Evolutionary conservation across 2,888 invertebrate genomes (phyloP).

Genomic region (Xestia xanthographa): DNA sequence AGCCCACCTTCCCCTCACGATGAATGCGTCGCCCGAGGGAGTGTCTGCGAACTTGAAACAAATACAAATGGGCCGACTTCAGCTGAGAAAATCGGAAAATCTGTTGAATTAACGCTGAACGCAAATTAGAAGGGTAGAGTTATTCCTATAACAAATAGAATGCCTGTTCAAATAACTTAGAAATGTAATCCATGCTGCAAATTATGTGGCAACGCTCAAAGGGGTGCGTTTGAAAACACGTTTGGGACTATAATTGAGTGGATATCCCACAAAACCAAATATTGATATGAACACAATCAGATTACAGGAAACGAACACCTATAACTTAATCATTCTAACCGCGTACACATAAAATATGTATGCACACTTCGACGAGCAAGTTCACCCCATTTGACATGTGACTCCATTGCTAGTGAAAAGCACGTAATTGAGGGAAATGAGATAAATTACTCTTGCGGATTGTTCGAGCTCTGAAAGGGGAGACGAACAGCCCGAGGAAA

Average conservation of each 20-base stretch:
- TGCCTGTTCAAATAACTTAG: conserved; percentile 58
- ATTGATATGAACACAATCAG: conserved; percentile 43
- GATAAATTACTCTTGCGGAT: conserved; percentile 85
- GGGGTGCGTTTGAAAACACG: conserved; percentile 27
- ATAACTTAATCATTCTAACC: conserved; percentile 58
- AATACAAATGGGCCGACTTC: conserved; percentile 79
- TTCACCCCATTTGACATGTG: conserved; percentile 84
- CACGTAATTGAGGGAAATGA: conserved; percentile 87
- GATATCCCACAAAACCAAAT: conserved; percentile 22
- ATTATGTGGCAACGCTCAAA: conserved; percentile 43
- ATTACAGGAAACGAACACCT: conserved; percentile 42
- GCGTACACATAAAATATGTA: conserved; percentile 73
- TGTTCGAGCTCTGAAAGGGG: conserved; percentile 76
- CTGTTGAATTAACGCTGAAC: conserved; percentile 83
- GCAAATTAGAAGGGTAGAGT: conserved; percentile 78
- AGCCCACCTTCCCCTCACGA: conserved; percentile 85
- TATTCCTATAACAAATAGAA: conserved; percentile 64
- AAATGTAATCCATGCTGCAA: conserved; percentile 61
- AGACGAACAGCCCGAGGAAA: conserved; percentile 53
- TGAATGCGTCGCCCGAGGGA: conserved; percentile 81
- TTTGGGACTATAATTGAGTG: conserved; percentile 39
- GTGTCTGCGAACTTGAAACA: conserved; percentile 80
- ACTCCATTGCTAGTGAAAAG: conserved; percentile 80
- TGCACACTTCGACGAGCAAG: conserved; percentile 71
- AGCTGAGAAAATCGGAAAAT: conserved; percentile 83